Evolutionary conservation across 2,888 invertebrate genomes (phyloP).

Genomic region (Trachelus troglodyta): DNA sequence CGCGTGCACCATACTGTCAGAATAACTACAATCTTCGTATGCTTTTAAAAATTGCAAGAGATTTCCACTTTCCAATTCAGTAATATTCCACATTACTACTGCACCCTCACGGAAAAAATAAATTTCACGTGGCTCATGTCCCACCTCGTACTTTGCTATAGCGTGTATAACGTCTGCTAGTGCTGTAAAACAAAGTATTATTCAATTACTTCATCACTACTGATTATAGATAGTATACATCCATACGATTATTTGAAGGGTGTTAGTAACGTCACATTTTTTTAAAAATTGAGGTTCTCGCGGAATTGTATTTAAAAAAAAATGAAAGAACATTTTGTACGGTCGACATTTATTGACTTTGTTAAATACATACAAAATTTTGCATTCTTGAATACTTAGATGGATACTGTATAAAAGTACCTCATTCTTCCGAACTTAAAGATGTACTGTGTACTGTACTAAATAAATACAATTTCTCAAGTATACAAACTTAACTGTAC

Average conservation of each 20-base stretch:
- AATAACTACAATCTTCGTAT: constrained; percentile 79
- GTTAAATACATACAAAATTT: too few species aligned
- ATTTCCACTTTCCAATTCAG: constrained; percentile 82
- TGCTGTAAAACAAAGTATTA: constrained; percentile 52
- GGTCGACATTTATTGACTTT: too few species aligned
- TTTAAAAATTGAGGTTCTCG: too few species aligned
- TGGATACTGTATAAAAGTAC: too few species aligned
- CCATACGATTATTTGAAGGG: background rate
- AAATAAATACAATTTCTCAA: too few species aligned
- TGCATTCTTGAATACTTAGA: too few species aligned
- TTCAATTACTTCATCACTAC: background rate
- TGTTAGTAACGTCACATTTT: too few species aligned
- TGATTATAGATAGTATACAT: constrained; percentile 11
- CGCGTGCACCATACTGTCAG: constrained; percentile 74
- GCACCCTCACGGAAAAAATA: constrained; percentile 93
- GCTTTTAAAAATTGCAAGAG: constrained; percentile 79
- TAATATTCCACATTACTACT: constrained; percentile 91
- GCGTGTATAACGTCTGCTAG: constrained; percentile 84
- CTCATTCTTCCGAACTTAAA: too few species aligned
- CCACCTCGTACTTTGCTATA: constrained; percentile 85
- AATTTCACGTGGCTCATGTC: constrained; percentile 82
- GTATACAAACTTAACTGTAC: too few species aligned
- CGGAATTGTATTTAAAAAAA: too few species aligned
- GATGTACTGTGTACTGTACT: too few species aligned
- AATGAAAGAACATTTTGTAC: too few species aligned